Evolutionary conservation across 1,140 invertebrate species (phyloP), one percentile per base, ranked within the genome.

Genomic region (Drosophila insularis): DNA sequence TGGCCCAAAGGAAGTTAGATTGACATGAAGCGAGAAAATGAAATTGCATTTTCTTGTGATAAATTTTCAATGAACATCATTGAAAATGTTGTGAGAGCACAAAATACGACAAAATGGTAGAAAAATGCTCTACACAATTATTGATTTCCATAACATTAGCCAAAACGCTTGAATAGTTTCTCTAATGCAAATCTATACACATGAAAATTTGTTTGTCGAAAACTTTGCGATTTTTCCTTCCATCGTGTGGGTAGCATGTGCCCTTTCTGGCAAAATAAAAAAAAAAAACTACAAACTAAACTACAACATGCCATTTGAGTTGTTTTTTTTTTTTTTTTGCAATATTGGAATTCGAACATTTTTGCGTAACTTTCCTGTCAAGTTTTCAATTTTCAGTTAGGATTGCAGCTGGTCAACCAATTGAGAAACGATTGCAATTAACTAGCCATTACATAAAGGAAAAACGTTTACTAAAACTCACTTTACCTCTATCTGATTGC

Each of bases 41-140:
- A 86, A 86, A 86, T 89, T 87, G 82, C 79, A 79, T 74, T 89
- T 87, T 86, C 79, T 86, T 86, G 82, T 86, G 72, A 86, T 86
- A 89, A 86, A 89, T 89, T 86, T 86, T 82, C 81, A 86, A 81
- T 87, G 82, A 78, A 50, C 43, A 50, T 50, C 43, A 50, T 50
- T 50, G 43, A 50, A 50, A 21, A 50, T 46, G 14, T 19, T 46
- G 43, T 46, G 43, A 46, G 43, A 46, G 19, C 43, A 46, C 5
- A 46, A 46, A 46, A 46, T 17, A 17, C 17, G 10, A 50, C 5
- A 21, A 50, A 50, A 50, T 17, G 14, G 11, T 10, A 50, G 8
- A 50, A 50, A 50, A 50, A 11, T 21, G 8, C 43, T 50, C 17
- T 21, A 21, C 17, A 50, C 17, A 50, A 50, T 50, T 50, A 50